phyloP scores from a whole-genome alignment of 2,797 vertebrate genomes.

The Craterocephalus amniculus region DNA sequence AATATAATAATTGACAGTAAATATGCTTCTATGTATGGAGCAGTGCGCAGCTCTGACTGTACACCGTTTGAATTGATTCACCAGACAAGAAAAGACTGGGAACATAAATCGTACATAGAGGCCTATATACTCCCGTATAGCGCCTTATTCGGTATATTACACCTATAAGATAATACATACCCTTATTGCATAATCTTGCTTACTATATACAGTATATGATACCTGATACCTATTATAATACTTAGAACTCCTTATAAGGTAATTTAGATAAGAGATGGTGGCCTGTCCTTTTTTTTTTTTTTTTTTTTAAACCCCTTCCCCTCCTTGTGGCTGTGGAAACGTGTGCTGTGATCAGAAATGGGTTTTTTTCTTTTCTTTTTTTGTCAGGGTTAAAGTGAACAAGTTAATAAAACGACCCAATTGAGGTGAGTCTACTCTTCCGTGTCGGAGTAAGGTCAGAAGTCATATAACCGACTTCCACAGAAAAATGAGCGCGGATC shows the following conservation, averaged over 20 bases:
- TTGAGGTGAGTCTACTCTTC: conserved; percentile 20
- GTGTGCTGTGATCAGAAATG: conserved; percentile 48
- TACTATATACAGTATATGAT: conserved; percentile 81
- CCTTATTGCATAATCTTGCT: conserved; percentile 85
- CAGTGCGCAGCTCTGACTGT: conserved; percentile 58
- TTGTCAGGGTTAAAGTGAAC: conserved; percentile 17
- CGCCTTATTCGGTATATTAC: conserved; percentile 85
- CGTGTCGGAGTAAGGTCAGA: conserved; percentile 12
- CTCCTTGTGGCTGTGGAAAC: conserved; percentile 63
- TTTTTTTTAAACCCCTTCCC: conserved; percentile 4
- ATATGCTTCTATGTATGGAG: conserved; percentile 80
- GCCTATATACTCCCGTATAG: conserved; percentile 83
- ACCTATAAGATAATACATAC: conserved; percentile 85
- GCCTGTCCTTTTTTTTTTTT: conserved; percentile 53
- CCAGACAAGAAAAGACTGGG: conserved; percentile 58
- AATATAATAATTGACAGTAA: conserved; percentile 84
- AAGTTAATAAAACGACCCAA: not conserved
- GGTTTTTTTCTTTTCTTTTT: no score
- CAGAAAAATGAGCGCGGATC: not conserved
- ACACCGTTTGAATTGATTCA: conserved; percentile 20
- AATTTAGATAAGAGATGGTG: conserved; percentile 79
- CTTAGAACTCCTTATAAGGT: conserved; percentile 77
- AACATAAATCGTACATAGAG: conserved; percentile 73
- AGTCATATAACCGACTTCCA: conserved; percentile 21
- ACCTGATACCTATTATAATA: conserved; percentile 82